phyloP scores from a whole-genome alignment of 2,797 vertebrate genomes.

The Onychomys arenicola region DNA sequence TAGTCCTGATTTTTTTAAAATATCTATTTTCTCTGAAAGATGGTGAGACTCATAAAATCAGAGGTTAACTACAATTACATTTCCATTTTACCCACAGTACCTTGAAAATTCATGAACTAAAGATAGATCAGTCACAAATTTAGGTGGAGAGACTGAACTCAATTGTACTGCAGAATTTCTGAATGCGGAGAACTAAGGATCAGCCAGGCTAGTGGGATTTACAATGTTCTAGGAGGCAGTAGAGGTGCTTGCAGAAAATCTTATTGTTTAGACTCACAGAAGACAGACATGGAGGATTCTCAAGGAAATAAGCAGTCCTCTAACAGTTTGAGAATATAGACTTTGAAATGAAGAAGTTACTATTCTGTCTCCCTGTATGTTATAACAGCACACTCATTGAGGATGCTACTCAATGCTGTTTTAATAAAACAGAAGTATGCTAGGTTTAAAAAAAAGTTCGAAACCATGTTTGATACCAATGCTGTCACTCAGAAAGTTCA shows the following conservation, averaged over 20 bases:
- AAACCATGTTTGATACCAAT: background rate
- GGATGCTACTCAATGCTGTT: slow-evolving; percentile 43
- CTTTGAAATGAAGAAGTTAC: background rate
- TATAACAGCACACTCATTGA: slow-evolving; percentile 49
- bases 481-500: background rate
- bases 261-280: background rate
- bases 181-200: background rate
- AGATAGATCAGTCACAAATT: background rate
- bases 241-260: background rate
- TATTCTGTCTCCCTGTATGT: slow-evolving; percentile 64
- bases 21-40: background rate
- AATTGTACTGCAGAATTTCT: background rate
- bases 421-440: slow-evolving; percentile 28
- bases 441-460: background rate
- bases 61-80: background rate
- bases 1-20: background rate
- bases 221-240: background rate
- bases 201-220: background rate
- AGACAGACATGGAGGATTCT: background rate
- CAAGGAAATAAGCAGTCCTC: background rate
- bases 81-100: background rate
- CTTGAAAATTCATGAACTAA: background rate
- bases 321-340: background rate
- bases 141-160: background rate
- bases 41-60: background rate